Base-by-base conservation (phyloP, 2,113 vertebrate species). In the Calyptommatus sinebrachiatus region DNA sequence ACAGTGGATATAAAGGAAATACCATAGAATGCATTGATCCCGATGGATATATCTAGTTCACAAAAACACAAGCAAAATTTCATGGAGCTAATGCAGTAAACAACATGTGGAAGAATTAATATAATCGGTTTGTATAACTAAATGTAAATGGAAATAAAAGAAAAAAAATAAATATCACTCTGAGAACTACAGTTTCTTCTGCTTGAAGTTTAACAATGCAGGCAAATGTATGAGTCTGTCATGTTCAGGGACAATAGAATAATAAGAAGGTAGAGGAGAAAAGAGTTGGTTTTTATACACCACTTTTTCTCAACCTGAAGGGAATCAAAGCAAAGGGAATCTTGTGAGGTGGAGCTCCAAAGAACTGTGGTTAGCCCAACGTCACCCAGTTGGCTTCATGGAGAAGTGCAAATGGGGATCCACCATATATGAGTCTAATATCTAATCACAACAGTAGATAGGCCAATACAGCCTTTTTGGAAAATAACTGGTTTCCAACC, bases 61-160 rank as follows among this genome's bases (percentile, higher is more conserved):
- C 71, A 88, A 82, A 29, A 62, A 63, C 9, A 88, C 71, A 81
- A 50, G 62, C 80, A 31, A 83, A 53, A 77, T 90, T 92, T 74
- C 86, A 28, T 21, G 61, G 79, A 8, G 61, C 2, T 75, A 73
- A 24, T 0, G 14, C 14, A 71, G 68, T 87, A 83, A 86, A 77
- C 57, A 86, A 78, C 35, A 8, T 2, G 68, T 9, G 4, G n/a
- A 80, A 24, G 67, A 46, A 82, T 76, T 76, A 76, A 4, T 86
- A 60, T 63, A 81, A 69, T 16, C 69, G 78, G 41, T 78, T 10
- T 60, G 68, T 80, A 76, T 16, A 67, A 50, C 79, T 76, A n/a
- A 11, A 48, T 10, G 5, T 73, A 20, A 14, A 8, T 12, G 70
- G 45, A 66, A 79, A 11, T 62, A 73, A 60, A 87, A 84, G 8